phyloP scores from a whole-genome alignment of 2,797 vertebrate species.

The Dipus sagitta region DNA sequence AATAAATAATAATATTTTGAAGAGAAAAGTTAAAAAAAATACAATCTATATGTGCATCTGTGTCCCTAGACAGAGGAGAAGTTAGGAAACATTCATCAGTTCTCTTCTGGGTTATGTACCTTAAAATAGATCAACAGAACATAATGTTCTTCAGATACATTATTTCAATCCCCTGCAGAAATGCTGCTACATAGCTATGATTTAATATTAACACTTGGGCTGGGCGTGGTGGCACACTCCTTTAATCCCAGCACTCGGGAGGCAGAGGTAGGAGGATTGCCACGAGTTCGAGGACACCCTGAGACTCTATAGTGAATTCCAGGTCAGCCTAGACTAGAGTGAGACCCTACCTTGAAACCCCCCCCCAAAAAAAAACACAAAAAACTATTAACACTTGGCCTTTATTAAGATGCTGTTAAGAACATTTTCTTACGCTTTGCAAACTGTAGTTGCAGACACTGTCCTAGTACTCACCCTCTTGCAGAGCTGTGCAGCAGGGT shows the following conservation, averaged over 20 bases:
- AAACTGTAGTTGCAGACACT: background rate
- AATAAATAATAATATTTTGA: background rate
- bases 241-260: too few species aligned
- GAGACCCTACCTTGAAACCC: too few species aligned
- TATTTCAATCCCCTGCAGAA: conserved; percentile 38
- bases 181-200: conserved; percentile 21
- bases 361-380: too few species aligned
- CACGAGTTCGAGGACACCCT: too few species aligned
- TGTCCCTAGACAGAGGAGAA: background rate
- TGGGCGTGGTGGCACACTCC: too few species aligned
- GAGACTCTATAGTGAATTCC: too few species aligned
- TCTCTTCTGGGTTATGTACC: background rate
- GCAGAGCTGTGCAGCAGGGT: background rate
- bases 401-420: conserved; percentile 35
- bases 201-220: background rate
- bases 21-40: conserved; percentile 8
- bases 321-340: too few species aligned
- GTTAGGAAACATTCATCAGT: background rate
- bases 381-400: too few species aligned
- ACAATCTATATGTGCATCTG: background rate
- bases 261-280: too few species aligned
- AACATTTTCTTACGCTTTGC: conserved; percentile 26
- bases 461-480: background rate
- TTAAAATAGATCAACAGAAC: conserved; percentile 47
- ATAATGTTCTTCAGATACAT: background rate